Conservation (phyloP, 2,888 invertebrate species). For the Chrysina gloriosa region DNA sequence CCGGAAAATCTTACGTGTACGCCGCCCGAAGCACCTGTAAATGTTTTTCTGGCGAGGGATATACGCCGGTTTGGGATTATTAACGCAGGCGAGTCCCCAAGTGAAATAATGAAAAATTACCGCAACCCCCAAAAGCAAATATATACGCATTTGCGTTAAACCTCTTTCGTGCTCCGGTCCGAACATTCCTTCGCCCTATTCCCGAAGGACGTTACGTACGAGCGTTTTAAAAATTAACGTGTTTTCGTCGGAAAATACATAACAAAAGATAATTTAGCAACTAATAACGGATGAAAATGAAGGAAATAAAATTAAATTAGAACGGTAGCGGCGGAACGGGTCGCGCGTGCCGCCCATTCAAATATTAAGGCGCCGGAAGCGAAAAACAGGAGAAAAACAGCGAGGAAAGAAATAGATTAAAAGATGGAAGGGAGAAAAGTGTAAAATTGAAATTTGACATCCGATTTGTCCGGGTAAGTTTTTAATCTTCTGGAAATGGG, state of each 20-base stretch:
- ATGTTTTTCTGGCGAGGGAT: neutral
- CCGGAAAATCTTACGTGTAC: neutral
- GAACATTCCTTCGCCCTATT: neutral
- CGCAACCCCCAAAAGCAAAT: conserved; percentile 2
- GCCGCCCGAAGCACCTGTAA: neutral
- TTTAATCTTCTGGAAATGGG: conserved; percentile 34
- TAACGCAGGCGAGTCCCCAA: neutral
- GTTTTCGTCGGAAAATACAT: neutral
- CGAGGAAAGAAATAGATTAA: conserved; percentile 5
- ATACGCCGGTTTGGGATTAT: neutral
- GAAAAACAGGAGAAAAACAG: neutral
- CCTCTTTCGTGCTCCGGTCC: neutral
- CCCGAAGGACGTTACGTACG: neutral
- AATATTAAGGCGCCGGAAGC: conserved; percentile 3
- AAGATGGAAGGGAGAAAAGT: conserved; percentile 7
- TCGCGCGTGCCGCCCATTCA: neutral
- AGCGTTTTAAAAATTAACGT: conserved; percentile 26
- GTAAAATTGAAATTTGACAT: conserved; percentile 38
- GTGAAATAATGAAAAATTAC: conserved; percentile 15
- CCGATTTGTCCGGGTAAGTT: conserved; percentile 35
- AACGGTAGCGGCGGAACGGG: neutral
- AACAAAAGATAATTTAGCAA: conserved; percentile 25
- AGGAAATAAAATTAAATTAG: conserved; percentile 23
- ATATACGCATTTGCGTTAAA: conserved; percentile 6
- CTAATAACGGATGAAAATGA: conserved; percentile 26